Evolutionary conservation across 2,888 invertebrate species (phyloP).

Genomic region (Dyspetes luteomarginatus): DNA sequence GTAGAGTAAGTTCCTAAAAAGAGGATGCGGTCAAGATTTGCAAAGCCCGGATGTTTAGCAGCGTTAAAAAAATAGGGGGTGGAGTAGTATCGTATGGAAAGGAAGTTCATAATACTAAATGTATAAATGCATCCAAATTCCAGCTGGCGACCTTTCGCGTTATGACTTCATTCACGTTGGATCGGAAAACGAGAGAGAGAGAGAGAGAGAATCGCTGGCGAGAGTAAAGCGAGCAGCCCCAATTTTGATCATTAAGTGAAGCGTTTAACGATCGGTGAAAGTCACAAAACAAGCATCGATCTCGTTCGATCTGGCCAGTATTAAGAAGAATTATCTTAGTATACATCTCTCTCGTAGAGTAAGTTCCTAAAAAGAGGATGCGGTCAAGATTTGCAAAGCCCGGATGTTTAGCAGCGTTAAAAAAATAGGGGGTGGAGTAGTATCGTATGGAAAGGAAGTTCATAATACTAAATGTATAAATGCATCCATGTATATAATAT

Average conservation of each 20-base stretch:
- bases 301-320: background rate
- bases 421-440: constrained; percentile 71
- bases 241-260: constrained; percentile 3
- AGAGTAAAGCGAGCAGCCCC: background rate
- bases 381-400: constrained; percentile 65
- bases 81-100: constrained; percentile 55
- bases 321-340: too few relatives aligned
- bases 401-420: constrained; percentile 64
- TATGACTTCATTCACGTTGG: constrained; percentile 79
- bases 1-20: constrained; percentile 35
- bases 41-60: constrained; percentile 66
- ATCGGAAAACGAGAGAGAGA: constrained; percentile 33
- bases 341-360: too few relatives aligned
- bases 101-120: too few relatives aligned
- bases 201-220: background rate
- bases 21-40: constrained; percentile 57
- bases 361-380: constrained; percentile 38
- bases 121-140: constrained; percentile 58
- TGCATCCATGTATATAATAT: background rate
- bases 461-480: too few relatives aligned
- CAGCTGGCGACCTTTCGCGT: constrained; percentile 72
- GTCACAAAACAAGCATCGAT: background rate
- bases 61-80: constrained; percentile 68
- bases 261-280: constrained; percentile 20
- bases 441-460: background rate